phyloP scores from a whole-genome alignment of 2,113 vertebrate genomes.

The Lycaon pictus region DNA sequence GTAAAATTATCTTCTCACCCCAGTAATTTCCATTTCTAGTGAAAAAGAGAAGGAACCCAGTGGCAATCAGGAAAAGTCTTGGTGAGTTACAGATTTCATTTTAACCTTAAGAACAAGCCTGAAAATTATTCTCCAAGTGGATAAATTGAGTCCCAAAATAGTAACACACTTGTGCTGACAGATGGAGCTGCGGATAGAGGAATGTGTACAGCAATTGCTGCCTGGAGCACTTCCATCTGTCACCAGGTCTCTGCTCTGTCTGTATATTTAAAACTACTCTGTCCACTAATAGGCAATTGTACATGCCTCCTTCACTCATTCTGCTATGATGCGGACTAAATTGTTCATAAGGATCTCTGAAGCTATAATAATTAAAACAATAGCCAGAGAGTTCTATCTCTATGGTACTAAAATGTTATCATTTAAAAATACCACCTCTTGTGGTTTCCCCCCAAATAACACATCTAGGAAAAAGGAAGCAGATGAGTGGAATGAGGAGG shows the following conservation, averaged over 20 bases:
- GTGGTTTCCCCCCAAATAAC: not conserved
- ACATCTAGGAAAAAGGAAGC: not conserved
- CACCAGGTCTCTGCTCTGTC: slow-evolving; percentile 59
- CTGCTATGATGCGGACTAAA: not conserved
- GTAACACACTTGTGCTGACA: slow-evolving; percentile 70
- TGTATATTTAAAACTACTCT: slow-evolving; percentile 46
- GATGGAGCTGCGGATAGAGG: slow-evolving; percentile 57
- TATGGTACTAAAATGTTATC: not conserved
- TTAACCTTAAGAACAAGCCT: slow-evolving; percentile 73
- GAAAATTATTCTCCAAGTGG: slow-evolving; percentile 75
- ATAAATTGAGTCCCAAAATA: slow-evolving; percentile 78
- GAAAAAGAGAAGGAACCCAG: not conserved
- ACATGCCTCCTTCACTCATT: not conserved
- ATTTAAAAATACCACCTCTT: not conserved
- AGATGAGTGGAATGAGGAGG: not conserved
- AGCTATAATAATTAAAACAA: not conserved
- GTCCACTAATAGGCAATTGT: slow-evolving; percentile 42
- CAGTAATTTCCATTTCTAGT: not conserved
- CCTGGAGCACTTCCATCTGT: slow-evolving; percentile 72
- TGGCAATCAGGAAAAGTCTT: not conserved
- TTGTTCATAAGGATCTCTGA: not conserved
- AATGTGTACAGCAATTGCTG: slow-evolving; percentile 27
- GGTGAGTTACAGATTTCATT: slow-evolving; percentile 61
- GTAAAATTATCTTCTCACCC: not conserved
- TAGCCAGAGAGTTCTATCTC: not conserved